These are phyloP conservation scores for Palythoa grandis DNA, from an alignment of 92 coral and sea anemone genomes.

Conservation along the genomic window DNA sequence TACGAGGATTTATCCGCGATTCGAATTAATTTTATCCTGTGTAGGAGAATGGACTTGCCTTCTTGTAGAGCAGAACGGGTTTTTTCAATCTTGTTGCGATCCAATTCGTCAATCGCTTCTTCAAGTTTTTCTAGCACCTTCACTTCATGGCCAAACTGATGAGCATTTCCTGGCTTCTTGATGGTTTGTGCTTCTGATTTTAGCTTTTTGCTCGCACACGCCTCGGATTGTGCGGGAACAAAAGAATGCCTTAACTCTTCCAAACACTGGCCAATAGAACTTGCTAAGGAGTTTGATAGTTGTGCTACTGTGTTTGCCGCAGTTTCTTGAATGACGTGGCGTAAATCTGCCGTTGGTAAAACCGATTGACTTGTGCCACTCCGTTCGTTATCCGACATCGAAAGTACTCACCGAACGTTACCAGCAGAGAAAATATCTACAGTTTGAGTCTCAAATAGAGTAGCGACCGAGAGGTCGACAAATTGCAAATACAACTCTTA, in stretches of 20 bases:
- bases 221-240: slow-evolving; percentile 26
- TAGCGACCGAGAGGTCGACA: slow-evolving; percentile 19
- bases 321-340: slow-evolving; percentile 5
- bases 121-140: slow-evolving; percentile 15
- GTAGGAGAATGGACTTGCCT: slow-evolving; percentile 36
- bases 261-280: slow-evolving; percentile 7
- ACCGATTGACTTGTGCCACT: slow-evolving; percentile 17
- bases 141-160: slow-evolving; percentile 40
- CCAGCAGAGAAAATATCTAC: slow-evolving; percentile 2
- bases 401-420: slow-evolving; percentile 16
- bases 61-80: slow-evolving; percentile 22
- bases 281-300: slow-evolving; percentile 22
- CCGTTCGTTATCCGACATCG: slow-evolving; percentile 10
- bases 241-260: slow-evolving; percentile 16
- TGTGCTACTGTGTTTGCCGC: slow-evolving; percentile 19
- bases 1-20: slow-evolving; percentile 31
- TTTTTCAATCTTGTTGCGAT: slow-evolving; percentile 28
- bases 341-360: slow-evolving; percentile 3
- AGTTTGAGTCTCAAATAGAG: slow-evolving; percentile 28
- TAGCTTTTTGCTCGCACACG: slow-evolving; percentile 4
- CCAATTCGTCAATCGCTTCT: slow-evolving; percentile 21
- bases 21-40: slow-evolving; percentile 12
- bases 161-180: slow-evolving; percentile 32
- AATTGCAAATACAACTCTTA: slow-evolving; percentile 7
- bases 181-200: slow-evolving; percentile 27